Percentiles rank a stretch among this genome's conserved stretches.
Evolutionary conservation across 2,113 vertebrate genomes (phyloP).

Genomic region (Bungarus multicinctus): DNA sequence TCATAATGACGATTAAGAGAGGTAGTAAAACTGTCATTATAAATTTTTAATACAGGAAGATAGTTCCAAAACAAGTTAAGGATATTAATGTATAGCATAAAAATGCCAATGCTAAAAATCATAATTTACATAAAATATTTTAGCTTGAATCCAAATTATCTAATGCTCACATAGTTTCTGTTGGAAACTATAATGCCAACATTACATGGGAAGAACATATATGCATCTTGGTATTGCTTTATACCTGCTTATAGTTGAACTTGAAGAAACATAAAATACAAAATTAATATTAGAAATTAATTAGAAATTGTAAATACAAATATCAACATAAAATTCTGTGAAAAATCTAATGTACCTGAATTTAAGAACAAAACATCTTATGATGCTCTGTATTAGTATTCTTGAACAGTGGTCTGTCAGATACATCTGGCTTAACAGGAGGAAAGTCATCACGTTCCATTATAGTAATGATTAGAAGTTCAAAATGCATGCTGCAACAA

Average conservation of each 20-base stretch:
- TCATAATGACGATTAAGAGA: constrained; percentile 29
- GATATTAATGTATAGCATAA: not conserved
- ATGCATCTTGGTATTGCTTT: not conserved
- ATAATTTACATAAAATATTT: not conserved
- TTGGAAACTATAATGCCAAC: not conserved
- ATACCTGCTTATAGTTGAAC: not conserved
- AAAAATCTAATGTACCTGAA: not conserved
- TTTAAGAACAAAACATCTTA: not conserved
- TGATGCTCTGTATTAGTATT: not conserved
- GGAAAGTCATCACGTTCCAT: not conserved
- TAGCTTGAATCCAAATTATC: not conserved
- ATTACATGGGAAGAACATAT: not conserved
- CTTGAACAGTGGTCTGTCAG: not conserved
- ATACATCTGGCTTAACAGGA: not conserved
- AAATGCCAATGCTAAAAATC: not conserved
- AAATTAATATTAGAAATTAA: not conserved
- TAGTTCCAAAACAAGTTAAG: not conserved
- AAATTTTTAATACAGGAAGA: not conserved
- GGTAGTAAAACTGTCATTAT: constrained; percentile 15
- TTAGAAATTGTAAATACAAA: not conserved
- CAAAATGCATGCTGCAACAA: not conserved
- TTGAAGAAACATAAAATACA: not conserved
- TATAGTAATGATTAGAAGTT: not conserved
- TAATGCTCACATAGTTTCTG: not conserved
- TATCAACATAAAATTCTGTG: not conserved